Percentiles rank a stretch among this genome's conserved stretches.
These are phyloP conservation scores for Acheta domesticus DNA, from an alignment of 2,888 invertebrate genomes.

Conservation along the genomic window DNA sequence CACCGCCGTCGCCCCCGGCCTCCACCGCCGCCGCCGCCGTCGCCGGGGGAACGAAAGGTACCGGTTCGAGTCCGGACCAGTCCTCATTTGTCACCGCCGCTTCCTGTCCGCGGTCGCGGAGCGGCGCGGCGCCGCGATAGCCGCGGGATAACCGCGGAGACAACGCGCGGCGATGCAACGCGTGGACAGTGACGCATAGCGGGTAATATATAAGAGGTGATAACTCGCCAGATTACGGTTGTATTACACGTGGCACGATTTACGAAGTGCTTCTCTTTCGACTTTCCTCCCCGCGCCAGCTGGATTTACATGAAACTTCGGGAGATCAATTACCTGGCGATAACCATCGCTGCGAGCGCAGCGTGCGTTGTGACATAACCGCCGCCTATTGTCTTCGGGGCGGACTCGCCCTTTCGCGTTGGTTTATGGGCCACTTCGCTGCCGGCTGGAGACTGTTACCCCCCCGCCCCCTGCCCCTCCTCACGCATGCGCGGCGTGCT, in stretches of 20 bases:
- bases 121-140: background rate
- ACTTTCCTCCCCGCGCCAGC: background rate
- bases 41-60: background rate
- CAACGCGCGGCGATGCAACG: background rate
- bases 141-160: background rate
- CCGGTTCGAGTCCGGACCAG: background rate
- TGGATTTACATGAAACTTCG: background rate
- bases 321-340: background rate
- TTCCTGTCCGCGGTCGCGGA: background rate
- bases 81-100: background rate
- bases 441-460: background rate
- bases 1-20: background rate
- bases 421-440: background rate
- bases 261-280: conserved; percentile 7
- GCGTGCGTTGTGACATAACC: background rate
- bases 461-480: background rate
- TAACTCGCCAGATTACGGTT: background rate
- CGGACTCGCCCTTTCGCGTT: background rate
- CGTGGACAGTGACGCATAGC: background rate
- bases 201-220: background rate
- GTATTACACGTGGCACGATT: background rate
- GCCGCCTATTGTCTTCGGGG: background rate
- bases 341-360: background rate
- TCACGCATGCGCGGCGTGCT: no score
- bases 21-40: background rate